Evolutionary conservation across 2,113 vertebrate species (phyloP), one percentile per base, ranked within the genome.

Genomic region (Plectropomus leopardus): DNA sequence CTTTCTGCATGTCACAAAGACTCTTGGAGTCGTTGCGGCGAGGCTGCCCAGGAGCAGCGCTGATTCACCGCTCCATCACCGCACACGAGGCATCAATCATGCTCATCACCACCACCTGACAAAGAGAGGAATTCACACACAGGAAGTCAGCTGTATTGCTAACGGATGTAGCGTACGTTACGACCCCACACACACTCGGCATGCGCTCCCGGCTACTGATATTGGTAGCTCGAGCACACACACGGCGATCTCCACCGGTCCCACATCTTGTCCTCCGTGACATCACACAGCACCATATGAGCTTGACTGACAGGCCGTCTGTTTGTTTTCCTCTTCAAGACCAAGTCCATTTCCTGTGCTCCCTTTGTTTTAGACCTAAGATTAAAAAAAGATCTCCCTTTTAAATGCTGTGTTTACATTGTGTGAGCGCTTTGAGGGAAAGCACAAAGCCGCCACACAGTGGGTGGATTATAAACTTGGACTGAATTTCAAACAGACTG

Each of bases 401-500:
- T 90, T 91, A 93, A 93, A 92, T 59, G 77, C 63, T 59, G 80
- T 94, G 93, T 94, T 92, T 94, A 94, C 89, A 89, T 90, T 90
- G 86, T 88, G 86, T 74, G 90, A 93, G 92, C 80, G 89, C 89
- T 92, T 91, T 91, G 89, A 93, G 91, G 88, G 84, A 91, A 93
- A 92, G 90, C 92, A 93, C 93, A 94, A 92, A 94, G 92, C 90
- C 83, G 71, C 90, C 87, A 90, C 92, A 90, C 92, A 94, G 93
- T 93, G 93, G 93, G 93, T 85, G 91, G 90, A 94, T 94, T 90
- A 92, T 91, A 93, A 93, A 94, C 93, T 94, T 93, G 93, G 93
- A 94, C 84, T 10, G 82, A 86, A 88, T 94, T 94, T 94, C 94
- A 94, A 94, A 94, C 92, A 88, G 87, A 93, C 82, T 84, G 87